Conservation (phyloP, 2,888 invertebrate genomes). For the Odontomyia ornata region DNA sequence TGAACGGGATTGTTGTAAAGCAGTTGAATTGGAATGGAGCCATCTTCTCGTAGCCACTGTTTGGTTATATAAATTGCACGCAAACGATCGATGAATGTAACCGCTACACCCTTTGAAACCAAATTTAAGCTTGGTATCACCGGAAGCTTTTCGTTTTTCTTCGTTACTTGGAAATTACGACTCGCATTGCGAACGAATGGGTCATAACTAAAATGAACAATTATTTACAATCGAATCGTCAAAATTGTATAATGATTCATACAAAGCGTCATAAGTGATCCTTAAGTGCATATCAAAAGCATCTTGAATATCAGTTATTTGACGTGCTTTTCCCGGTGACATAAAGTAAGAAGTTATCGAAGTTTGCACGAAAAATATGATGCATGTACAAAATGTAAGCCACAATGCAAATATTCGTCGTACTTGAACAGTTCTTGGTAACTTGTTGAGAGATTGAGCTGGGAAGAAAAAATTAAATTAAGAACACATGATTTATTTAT, state of each 20-base stretch:
- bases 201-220: constrained; percentile 39
- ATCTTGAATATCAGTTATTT: constrained; percentile 40
- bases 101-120: constrained; percentile 43
- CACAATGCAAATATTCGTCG: constrained; percentile 46
- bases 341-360: constrained; percentile 45
- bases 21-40: constrained; percentile 41
- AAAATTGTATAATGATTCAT: background rate
- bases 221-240: background rate
- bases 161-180: constrained; percentile 11
- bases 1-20: constrained; percentile 24
- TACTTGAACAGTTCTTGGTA: constrained; percentile 34
- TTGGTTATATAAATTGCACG: constrained; percentile 43
- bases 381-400: constrained; percentile 44
- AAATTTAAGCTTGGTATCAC: constrained; percentile 44
- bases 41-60: constrained; percentile 47
- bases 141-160: constrained; percentile 39
- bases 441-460: constrained; percentile 39
- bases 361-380: constrained; percentile 44
- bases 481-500: no score
- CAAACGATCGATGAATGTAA: constrained; percentile 45
- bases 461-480: constrained; percentile 1
- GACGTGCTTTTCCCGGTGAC: constrained; percentile 31
- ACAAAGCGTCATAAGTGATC: constrained; percentile 34
- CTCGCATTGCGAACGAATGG: constrained; percentile 18
- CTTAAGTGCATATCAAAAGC: constrained; percentile 15